Conservation (phyloP, 2,113 vertebrate species). For the Hoplias malabaricus region DNA sequence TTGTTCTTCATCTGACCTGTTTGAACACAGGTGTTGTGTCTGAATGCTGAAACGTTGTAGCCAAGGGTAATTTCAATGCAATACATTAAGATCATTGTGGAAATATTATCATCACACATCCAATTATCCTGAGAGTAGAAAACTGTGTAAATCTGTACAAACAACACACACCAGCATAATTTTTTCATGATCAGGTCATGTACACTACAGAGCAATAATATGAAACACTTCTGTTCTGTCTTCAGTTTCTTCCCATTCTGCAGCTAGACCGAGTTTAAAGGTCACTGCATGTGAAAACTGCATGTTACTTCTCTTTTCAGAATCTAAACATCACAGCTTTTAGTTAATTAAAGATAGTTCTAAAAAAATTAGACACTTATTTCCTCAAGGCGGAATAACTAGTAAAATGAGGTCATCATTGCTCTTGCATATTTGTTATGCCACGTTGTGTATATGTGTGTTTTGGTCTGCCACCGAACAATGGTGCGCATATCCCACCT, state of each 20-base stretch:
- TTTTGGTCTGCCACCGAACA: background rate
- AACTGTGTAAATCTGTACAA: background rate
- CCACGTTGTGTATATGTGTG: background rate
- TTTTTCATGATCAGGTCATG: conserved; percentile 11
- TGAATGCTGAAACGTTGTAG: background rate
- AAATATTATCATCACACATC: background rate
- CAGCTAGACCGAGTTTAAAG: background rate
- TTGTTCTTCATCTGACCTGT: background rate
- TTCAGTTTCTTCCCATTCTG: background rate
- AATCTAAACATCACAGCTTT: background rate
- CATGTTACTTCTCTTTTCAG: background rate
- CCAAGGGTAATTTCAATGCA: conserved; percentile 9
- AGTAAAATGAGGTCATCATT: background rate
- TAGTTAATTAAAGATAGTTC: no score
- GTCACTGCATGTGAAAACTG: background rate
- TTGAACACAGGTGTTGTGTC: background rate
- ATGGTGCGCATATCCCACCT: background rate
- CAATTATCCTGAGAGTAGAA: background rate
- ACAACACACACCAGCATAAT: conserved; percentile 8
- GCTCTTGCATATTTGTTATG: background rate
- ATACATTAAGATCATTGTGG: background rate
- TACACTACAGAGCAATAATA: conserved; percentile 19
- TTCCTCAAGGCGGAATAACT: no score
- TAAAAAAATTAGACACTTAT: no score
- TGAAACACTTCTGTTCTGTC: background rate